Conservation (phyloP, 2,888 invertebrate species). For the Amblyjoppa fuscipennis region DNA sequence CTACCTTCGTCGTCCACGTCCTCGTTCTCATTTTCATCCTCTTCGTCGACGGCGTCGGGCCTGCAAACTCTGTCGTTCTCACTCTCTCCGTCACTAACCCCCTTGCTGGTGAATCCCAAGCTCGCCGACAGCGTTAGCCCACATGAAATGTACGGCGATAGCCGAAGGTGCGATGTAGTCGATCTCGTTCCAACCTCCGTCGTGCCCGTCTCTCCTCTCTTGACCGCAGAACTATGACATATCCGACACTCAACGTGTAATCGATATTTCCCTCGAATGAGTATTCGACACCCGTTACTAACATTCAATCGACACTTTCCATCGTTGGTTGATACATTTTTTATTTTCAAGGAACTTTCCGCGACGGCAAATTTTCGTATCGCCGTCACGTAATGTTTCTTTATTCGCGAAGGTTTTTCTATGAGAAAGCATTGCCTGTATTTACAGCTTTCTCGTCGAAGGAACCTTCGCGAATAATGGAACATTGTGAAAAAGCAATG, state of each 20-base stretch:
- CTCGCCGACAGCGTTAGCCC: background rate
- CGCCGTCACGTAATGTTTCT: too few relatives aligned
- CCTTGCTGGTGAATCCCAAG: background rate
- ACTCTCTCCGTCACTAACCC: constrained; percentile 11
- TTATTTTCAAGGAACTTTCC: too few relatives aligned
- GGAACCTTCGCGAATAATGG: too few relatives aligned
- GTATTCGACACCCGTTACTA: constrained; percentile 49
- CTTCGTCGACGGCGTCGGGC: constrained; percentile 1
- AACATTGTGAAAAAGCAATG: too few relatives aligned
- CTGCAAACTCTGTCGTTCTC: background rate
- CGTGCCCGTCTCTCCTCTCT: background rate
- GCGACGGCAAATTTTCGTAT: too few relatives aligned
- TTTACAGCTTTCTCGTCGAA: too few relatives aligned
- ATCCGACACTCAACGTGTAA: constrained; percentile 42
- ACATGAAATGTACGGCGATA: background rate
- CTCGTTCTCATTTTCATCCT: too few relatives aligned
- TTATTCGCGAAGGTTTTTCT: too few relatives aligned
- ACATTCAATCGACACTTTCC: constrained; percentile 3
- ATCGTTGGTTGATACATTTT: too few relatives aligned
- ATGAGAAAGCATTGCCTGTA: too few relatives aligned
- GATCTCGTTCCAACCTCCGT: background rate
- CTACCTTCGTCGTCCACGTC: constrained; percentile 41
- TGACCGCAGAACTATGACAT: constrained; percentile 2
- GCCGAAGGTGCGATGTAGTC: background rate
- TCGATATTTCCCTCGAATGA: constrained; percentile 67